Conservation (phyloP, 2,113 vertebrate genomes). For the Elanus axillaris region DNA sequence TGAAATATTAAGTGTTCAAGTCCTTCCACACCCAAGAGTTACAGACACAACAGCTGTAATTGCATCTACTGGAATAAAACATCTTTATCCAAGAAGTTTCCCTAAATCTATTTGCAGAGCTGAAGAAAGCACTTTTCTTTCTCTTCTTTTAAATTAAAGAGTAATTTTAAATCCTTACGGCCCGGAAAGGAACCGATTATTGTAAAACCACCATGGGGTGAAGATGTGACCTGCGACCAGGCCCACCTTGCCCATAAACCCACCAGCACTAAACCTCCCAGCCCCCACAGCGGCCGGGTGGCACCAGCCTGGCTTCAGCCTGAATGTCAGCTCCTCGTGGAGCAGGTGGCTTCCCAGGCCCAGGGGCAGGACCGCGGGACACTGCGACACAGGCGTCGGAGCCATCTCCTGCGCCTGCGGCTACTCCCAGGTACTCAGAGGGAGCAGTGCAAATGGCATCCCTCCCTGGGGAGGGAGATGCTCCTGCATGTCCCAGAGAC, state of each 20-base stretch:
- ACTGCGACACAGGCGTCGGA: rapidly evolving
- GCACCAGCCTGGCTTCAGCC: neutral
- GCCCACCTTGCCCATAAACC: neutral
- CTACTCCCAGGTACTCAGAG: neutral
- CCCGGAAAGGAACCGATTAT: rapidly evolving
- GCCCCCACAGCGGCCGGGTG: too few species aligned
- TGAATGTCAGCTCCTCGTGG: neutral
- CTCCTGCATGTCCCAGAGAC: neutral
- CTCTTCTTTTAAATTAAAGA: neutral
- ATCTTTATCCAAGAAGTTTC: neutral
- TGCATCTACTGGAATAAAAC: neutral
- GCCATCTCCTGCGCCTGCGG: neutral
- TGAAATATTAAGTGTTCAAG: neutral
- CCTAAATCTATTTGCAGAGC: neutral
- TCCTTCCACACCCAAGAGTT: neutral
- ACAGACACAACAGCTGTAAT: neutral
- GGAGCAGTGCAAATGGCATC: rapidly evolving
- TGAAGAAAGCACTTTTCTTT: neutral
- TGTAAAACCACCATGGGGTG: rapidly evolving
- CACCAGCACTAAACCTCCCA: neutral
- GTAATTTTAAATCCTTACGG: neutral
- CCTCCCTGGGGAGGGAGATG: neutral
- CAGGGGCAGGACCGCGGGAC: neutral
- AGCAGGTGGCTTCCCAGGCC: rapidly evolving
- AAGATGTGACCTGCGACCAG: neutral